Conservation (phyloP, 2,888 invertebrate species). For the Serrognathus titanus region DNA sequence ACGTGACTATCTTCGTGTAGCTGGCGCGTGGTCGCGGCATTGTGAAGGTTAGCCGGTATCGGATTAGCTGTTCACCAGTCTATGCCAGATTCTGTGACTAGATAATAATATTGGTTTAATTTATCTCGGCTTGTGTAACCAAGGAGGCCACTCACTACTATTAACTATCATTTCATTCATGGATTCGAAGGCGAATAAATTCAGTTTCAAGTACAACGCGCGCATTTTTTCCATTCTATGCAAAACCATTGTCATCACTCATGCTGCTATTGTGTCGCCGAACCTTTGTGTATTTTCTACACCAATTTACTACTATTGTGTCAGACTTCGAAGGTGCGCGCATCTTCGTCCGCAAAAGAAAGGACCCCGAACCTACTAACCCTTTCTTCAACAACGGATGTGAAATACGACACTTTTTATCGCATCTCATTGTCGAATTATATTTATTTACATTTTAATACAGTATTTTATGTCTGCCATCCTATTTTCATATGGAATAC, state of each 20-base stretch:
- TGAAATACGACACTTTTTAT: conserved; percentile 21
- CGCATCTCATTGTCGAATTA: conserved; percentile 13
- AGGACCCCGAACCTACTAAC: conserved; percentile 2
- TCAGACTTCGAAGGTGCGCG: conserved; percentile 8
- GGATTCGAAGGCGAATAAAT: no score
- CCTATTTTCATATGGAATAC: no score
- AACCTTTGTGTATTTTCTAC: conserved; percentile 37
- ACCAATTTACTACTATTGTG: conserved; percentile 43
- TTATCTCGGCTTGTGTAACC: no score
- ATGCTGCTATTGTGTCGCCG: conserved; percentile 30
- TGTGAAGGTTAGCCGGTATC: conserved; percentile 46
- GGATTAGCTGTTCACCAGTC: conserved; percentile 16
- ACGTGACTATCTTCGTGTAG: conserved; percentile 5
- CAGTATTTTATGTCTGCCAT: not conserved
- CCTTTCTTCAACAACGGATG: conserved; percentile 17
- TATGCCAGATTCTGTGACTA: conserved; percentile 43
- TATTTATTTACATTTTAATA: conserved; percentile 11
- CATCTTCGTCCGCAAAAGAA: conserved; percentile 12
- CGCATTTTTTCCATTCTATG: conserved; percentile 16
- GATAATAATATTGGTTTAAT: not conserved
- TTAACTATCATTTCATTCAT: no score
- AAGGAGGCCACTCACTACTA: no score
- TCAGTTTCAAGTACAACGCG: conserved; percentile 7
- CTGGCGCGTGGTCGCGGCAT: conserved; percentile 44
- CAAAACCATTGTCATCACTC: conserved; percentile 40